These are phyloP conservation scores for Excalfactoria chinensis DNA, from an alignment of 2,113 vertebrate species.

Conservation along the genomic window DNA sequence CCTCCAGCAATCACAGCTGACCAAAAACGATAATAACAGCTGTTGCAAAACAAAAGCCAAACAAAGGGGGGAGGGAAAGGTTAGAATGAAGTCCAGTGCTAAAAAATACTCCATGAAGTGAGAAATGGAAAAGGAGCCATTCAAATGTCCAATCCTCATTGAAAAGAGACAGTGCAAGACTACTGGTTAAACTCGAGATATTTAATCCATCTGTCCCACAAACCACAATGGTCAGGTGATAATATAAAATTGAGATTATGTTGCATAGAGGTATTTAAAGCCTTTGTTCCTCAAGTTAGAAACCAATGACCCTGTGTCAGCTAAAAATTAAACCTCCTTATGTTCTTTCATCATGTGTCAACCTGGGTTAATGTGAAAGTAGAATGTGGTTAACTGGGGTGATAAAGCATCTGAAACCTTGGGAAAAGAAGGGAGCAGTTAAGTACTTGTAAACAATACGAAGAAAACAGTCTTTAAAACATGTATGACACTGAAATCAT, in stretches of 20 bases:
- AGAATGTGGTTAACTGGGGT: slow-evolving; percentile 68
- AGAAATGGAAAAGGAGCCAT: slow-evolving; percentile 83
- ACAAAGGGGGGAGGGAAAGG: slow-evolving; percentile 94
- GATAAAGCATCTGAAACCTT: slow-evolving; percentile 69
- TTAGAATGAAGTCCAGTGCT: slow-evolving; percentile 92
- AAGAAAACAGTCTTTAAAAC: slow-evolving; percentile 48
- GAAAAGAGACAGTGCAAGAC: slow-evolving; percentile 76
- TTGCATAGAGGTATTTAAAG: slow-evolving; percentile 76
- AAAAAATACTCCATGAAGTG: slow-evolving; percentile 86
- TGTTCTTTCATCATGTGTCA: slow-evolving; percentile 73
- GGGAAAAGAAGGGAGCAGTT: slow-evolving; percentile 3
- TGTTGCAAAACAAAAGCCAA: slow-evolving; percentile 99
- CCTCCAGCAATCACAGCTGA: slow-evolving; percentile 99
- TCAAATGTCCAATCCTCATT: slow-evolving; percentile 76
- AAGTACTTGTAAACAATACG: not conserved
- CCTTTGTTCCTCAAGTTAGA: slow-evolving; percentile 72
- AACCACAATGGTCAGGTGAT: slow-evolving; percentile 82
- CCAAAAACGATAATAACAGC: slow-evolving; percentile 99
- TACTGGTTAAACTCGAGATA: slow-evolving; percentile 84
- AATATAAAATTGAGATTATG: slow-evolving; percentile 78
- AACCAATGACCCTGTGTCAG: slow-evolving; percentile 81
- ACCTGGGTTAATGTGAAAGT: slow-evolving; percentile 75
- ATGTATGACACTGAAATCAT: not conserved
- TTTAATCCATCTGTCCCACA: slow-evolving; percentile 80
- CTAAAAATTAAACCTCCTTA: slow-evolving; percentile 80